Conservation (phyloP, 2,113 vertebrate species). For the Hemichromis elongatus region DNA sequence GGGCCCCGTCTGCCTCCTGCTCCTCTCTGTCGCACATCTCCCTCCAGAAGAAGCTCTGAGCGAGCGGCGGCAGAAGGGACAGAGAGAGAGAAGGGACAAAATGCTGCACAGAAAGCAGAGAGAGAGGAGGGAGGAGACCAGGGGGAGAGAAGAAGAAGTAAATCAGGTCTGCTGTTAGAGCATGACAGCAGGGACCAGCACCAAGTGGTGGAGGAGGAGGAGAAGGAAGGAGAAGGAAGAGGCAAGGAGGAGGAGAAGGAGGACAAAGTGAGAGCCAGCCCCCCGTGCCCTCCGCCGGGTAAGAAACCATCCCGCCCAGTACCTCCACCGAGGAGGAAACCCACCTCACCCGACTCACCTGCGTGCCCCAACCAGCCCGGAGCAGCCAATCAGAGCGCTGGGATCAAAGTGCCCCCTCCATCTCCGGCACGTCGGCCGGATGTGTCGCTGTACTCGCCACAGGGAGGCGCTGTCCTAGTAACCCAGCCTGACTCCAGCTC, state of each 20-base stretch:
- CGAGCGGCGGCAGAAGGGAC: slow-evolving; percentile 18
- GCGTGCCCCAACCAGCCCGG: background rate
- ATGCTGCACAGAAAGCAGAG: slow-evolving; percentile 13
- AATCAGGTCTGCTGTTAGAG: slow-evolving; percentile 7
- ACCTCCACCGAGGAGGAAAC: slow-evolving; percentile 79
- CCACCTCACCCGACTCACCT: background rate
- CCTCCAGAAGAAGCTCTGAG: slow-evolving; percentile 33
- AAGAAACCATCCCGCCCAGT: slow-evolving; percentile 67
- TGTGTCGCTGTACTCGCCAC: slow-evolving; percentile 77
- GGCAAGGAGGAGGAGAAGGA: slow-evolving; percentile 11
- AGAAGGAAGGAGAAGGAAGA: background rate
- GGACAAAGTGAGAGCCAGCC: slow-evolving; percentile 2
- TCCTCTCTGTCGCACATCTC: slow-evolving; percentile 31
- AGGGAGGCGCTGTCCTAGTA: slow-evolving; percentile 50
- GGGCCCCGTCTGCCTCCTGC: slow-evolving; percentile 49
- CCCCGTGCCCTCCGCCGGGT: background rate
- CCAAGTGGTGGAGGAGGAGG: background rate
- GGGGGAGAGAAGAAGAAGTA: slow-evolving; percentile 5
- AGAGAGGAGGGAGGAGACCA: slow-evolving; percentile 10
- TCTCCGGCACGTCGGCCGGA: background rate
- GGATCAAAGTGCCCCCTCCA: background rate
- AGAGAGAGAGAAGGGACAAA: slow-evolving; percentile 42
- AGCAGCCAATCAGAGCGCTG: slow-evolving; percentile 14
- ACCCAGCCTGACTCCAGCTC: slow-evolving; percentile 86
- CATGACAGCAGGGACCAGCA: background rate